These are phyloP conservation scores for Sphaerophoria rueppellii DNA, from an alignment of 2,888 invertebrate species.

Conservation along the genomic window DNA sequence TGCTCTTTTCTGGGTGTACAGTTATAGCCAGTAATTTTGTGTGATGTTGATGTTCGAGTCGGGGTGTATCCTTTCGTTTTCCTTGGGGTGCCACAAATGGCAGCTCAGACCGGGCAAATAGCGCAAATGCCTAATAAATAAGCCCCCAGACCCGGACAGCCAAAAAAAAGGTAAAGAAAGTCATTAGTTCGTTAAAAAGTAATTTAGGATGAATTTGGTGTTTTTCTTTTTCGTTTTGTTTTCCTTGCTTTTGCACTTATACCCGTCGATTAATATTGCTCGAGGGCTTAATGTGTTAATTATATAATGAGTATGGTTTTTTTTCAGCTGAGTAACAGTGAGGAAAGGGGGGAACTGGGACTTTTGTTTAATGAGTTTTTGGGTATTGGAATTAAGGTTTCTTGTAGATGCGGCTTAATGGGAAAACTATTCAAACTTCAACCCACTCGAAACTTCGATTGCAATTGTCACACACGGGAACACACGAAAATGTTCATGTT, in stretches of 20 bases:
- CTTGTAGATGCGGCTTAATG: no score
- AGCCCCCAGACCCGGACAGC: constrained; percentile 45
- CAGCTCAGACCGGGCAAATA: constrained; percentile 2
- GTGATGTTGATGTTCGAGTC: constrained; percentile 5
- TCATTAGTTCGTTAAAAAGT: constrained; percentile 76
- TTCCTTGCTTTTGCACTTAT: constrained; percentile 37
- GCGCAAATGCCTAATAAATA: constrained; percentile 68
- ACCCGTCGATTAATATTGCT: constrained; percentile 73
- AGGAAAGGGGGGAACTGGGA: constrained; percentile 43
- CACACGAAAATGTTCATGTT: not conserved
- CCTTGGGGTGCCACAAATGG: constrained; percentile 72
- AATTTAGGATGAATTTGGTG: constrained; percentile 74
- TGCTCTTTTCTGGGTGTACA: constrained; percentile 33
- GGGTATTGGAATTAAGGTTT: not conserved
- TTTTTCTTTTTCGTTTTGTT: constrained; percentile 33
- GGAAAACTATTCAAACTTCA: no score
- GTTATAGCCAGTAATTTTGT: constrained; percentile 1
- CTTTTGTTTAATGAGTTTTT: constrained; percentile 41
- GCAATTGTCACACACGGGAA: not conserved
- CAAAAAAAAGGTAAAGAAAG: constrained; percentile 71
- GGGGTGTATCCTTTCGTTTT: constrained; percentile 68
- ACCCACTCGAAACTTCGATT: not conserved
- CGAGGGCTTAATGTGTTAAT: constrained; percentile 75
- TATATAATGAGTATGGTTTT: constrained; percentile 74
- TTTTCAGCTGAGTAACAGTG: constrained; percentile 30